Evolutionary conservation across 2,888 invertebrate genomes (phyloP).

Genomic region (Lepidonotus clava): DNA sequence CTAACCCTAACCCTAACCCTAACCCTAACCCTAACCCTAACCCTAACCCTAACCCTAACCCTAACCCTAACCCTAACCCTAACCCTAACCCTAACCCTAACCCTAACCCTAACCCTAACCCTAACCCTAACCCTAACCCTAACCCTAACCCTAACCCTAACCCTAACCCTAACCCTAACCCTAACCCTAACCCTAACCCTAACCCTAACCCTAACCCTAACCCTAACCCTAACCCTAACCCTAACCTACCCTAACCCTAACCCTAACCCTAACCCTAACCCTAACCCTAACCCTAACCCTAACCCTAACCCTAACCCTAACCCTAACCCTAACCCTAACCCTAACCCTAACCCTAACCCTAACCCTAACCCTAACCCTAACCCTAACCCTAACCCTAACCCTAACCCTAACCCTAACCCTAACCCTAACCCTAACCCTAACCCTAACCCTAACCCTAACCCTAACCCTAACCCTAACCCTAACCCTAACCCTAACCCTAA

Average conservation of each 20-base stretch:
- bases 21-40: conserved; percentile 59
- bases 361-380: conserved; percentile 57
- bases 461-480: conserved; percentile 67
- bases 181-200: conserved; percentile 62
- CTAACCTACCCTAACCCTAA: background rate
- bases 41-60: conserved; percentile 57
- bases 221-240: conserved; percentile 50
- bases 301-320: background rate
- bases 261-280: background rate
- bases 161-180: conserved; percentile 65
- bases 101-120: conserved; percentile 66
- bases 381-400: conserved; percentile 63
- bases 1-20: conserved; percentile 57
- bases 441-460: conserved; percentile 64
- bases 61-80: conserved; percentile 65
- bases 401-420: conserved; percentile 62
- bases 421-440: conserved; percentile 63
- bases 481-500: conserved; percentile 64
- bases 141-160: conserved; percentile 66
- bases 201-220: conserved; percentile 53
- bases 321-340: conserved; percentile 14
- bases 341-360: conserved; percentile 59
- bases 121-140: conserved; percentile 66
- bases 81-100: conserved; percentile 68
- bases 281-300: background rate